Evolutionary conservation across 2,113 vertebrate species (phyloP), one percentile per base, ranked within the genome.

Genomic region (Pristiophorus japonicus): DNA sequence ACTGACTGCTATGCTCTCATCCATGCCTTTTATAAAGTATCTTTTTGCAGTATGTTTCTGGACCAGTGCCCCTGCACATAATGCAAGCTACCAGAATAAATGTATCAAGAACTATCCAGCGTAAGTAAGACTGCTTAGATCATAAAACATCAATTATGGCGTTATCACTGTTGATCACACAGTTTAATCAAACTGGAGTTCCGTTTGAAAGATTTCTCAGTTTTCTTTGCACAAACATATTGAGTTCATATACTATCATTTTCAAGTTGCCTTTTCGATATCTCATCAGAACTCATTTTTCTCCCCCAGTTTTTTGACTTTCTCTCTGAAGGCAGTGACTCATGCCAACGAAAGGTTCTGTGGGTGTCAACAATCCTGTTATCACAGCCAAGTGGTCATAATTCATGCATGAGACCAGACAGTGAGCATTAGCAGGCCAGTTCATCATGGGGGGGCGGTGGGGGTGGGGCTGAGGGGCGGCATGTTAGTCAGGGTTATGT

Each of bases 361-460:
- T 38, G n/a, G 62, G 88, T 63, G 16, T 91, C 59, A 18, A 91
- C 55, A 38, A 38, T 91, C 34, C 59, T 63, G 88, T 22, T 91
- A 63, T 91, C 34, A 63, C 88, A 91, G 18, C 93, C 66, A 51
- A 45, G 65, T 94, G 24, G 66, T 51, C 38, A 51, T 47, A 27
- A 27, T 34, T 45, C 47, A 45, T 18, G 42, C 45, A 27, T 47
- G 66, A 93, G 66, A 0, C 92, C 38, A 94, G 92, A 45, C 92
- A 27, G 92, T 94, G 92, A 93, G 65, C 24, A n/a, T 91, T n/a
- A 87, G 84, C 84, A 91, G 51, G 30, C n/a, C 55, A 62, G 62
- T 91, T 62, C 3, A 91, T 63, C 88, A 91, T 63, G 2, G 34
- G 34, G n/a, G n/a, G n/a, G n/a, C n/a, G n/a, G n/a, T n/a, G n/a